Conservation (phyloP, 1,140 invertebrate species). For the Mesaphorura yosii region DNA sequence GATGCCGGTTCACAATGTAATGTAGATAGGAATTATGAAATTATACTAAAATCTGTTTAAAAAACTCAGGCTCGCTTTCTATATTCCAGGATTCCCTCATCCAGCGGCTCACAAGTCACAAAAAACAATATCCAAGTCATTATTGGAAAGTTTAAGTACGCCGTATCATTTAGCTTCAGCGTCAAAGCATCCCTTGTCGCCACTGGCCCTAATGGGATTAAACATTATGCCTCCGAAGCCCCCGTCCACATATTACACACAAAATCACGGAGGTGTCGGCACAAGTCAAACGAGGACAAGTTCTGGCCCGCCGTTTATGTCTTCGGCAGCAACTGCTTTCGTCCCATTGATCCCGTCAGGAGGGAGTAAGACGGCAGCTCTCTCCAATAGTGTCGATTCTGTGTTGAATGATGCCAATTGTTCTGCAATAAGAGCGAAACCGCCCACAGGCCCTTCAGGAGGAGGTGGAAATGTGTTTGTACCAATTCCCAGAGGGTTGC, state of each 20-base stretch:
- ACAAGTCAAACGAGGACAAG: conserved; percentile 10
- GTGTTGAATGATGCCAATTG: conserved; percentile 13
- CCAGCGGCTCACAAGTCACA: conserved; percentile 64
- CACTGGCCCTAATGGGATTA: not conserved
- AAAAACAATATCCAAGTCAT: conserved; percentile 67
- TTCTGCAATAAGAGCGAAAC: not conserved
- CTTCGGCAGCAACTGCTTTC: conserved; percentile 5
- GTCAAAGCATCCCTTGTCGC: not conserved
- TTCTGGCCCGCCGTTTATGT: conserved; percentile 30
- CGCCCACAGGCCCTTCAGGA: not conserved
- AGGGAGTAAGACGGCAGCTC: conserved; percentile 4
- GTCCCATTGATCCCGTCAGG: not conserved
- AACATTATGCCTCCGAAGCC: conserved; percentile 3
- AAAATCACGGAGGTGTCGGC: not conserved
- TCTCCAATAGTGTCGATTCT: conserved; percentile 29
- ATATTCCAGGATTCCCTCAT: conserved; percentile 71
- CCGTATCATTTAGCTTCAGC: conserved; percentile 1
- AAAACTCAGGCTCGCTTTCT: too few relatives aligned
- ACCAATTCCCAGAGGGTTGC: conserved; percentile 26
- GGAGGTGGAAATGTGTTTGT: conserved; percentile 20
- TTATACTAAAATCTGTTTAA: too few relatives aligned
- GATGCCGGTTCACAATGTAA: too few relatives aligned
- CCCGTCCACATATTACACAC: not conserved
- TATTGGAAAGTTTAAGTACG: conserved; percentile 56
- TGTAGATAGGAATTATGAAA: too few relatives aligned